phyloP scores from a whole-genome alignment of 2,888 invertebrate species.

The Pseudococcus viburni region DNA sequence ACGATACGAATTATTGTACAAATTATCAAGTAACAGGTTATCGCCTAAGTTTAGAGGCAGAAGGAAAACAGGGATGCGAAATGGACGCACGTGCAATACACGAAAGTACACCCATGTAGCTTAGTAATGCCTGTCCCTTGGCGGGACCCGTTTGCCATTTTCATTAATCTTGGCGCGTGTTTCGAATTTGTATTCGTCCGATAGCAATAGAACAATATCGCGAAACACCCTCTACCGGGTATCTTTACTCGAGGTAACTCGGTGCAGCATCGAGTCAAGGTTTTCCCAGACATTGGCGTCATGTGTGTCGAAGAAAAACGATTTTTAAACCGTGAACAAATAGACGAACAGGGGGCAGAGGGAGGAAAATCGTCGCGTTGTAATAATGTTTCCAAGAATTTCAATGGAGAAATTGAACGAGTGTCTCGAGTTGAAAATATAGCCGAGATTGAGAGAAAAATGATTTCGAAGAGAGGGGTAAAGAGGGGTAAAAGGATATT shows the following conservation, averaged over 20 bases:
- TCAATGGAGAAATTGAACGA: too few species aligned
- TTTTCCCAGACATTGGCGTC: background rate
- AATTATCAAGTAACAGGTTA: slow-evolving; percentile 4
- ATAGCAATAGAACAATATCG: background rate
- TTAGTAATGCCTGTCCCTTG: background rate
- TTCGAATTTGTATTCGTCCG: slow-evolving; percentile 23
- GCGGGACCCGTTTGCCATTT: slow-evolving; percentile 1
- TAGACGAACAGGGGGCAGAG: too few species aligned
- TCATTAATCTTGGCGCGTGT: slow-evolving; percentile 44
- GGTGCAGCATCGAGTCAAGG: background rate
- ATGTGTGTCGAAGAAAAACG: background rate
- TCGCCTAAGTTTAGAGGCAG: background rate
- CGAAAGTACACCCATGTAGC: background rate
- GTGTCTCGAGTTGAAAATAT: too few species aligned
- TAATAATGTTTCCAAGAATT: too few species aligned
- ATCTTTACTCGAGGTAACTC: background rate
- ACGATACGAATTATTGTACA: background rate
- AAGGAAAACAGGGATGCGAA: background rate
- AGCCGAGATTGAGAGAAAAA: too few species aligned
- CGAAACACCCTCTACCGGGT: background rate
- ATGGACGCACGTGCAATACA: background rate
- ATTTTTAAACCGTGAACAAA: background rate
- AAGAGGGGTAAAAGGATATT: too few species aligned
- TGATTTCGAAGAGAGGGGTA: too few species aligned
- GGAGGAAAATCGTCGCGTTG: too few species aligned